Evolutionary conservation across 2,797 vertebrate genomes (phyloP), one percentile per base, ranked within the genome.

Genomic region (Oryzias sinensis): DNA sequence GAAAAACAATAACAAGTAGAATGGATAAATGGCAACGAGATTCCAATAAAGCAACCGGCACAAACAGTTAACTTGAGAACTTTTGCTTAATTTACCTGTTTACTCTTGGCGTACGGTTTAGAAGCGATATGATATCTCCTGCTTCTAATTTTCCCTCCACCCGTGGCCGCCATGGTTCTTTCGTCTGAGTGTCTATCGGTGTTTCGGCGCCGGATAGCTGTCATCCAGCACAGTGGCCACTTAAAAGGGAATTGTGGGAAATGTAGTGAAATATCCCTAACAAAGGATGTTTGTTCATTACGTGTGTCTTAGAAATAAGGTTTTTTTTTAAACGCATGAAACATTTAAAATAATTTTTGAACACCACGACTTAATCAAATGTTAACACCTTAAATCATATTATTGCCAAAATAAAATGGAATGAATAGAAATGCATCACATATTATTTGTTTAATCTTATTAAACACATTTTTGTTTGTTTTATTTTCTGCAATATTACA

Each of bases 81-180:
- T 47, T 45, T 27, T 1, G 17, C 33, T 67, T 43, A 3, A 41
- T 70, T 88, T 90, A 94, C 93, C 92, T 93, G 93, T 78, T 91
- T 93, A 65, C 78, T 87, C 88, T 93, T 93, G 76, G 90, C 91
- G 76, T 94, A 94, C 29, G 93, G 93, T 89, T 93, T 94, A 60
- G 92, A 90, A 74, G 88, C 88, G 71, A 91, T 91, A 22, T 93
- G 92, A 73, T 89, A 91, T 88, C 93, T 91, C 81, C 92, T 92
- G 82, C 87, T 92, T 91, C 92, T 90, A 61, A 94, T 94, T 92
- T 94, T 94, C 91, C 93, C 93, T 93, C 93, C 93, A 90, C 92
- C 92, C 88, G 92, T 89, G 89, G 92, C 91, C 89, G 93, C 93
- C 93, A 94, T 94, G 85, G 87, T 85, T 90, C 77, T 87, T 71